Evolutionary conservation across 2,113 vertebrate species (phyloP).

Genomic region (Calyptommatus sinebrachiatus): DNA sequence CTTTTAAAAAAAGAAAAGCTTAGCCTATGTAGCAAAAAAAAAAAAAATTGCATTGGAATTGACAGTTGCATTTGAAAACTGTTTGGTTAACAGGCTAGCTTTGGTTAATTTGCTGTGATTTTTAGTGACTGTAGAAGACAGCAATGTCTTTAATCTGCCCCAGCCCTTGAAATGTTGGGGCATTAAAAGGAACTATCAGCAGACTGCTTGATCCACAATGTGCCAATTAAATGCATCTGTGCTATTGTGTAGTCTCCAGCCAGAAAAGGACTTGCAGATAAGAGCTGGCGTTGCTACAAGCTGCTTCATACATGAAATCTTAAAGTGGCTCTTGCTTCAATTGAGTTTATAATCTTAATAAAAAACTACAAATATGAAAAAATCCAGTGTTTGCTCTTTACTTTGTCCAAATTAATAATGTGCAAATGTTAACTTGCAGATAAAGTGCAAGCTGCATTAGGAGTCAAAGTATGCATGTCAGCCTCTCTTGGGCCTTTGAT

Average conservation of each 20-base stretch:
- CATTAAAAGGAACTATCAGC: slow-evolving; percentile 27
- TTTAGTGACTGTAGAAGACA: slow-evolving; percentile 18
- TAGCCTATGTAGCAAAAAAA: slow-evolving; percentile 38
- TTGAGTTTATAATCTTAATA: background rate
- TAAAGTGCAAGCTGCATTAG: too few relatives aligned
- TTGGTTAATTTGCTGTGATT: slow-evolving; percentile 21
- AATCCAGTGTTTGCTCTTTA: background rate
- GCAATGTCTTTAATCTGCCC: slow-evolving; percentile 22
- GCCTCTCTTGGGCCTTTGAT: too few relatives aligned
- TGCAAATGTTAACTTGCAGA: background rate
- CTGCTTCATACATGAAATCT: background rate
- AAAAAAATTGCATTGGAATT: slow-evolving; percentile 40
- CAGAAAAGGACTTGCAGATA: background rate
- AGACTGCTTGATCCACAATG: slow-evolving; percentile 10
- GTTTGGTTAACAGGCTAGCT: slow-evolving; percentile 9
- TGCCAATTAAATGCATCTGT: slow-evolving; percentile 19
- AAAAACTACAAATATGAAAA: background rate
- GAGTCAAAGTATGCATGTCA: too few relatives aligned
- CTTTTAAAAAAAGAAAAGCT: slow-evolving; percentile 34
- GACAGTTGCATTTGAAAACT: background rate
- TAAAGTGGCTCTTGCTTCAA: slow-evolving; percentile 3
- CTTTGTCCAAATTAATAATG: background rate
- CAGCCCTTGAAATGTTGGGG: slow-evolving; percentile 1
- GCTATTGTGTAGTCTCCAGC: background rate
- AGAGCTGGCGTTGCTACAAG: background rate